Evolutionary conservation across 1,140 invertebrate species (phyloP), one percentile per base, ranked within the genome.

Genomic region (Caenorhabditis latens): DNA sequence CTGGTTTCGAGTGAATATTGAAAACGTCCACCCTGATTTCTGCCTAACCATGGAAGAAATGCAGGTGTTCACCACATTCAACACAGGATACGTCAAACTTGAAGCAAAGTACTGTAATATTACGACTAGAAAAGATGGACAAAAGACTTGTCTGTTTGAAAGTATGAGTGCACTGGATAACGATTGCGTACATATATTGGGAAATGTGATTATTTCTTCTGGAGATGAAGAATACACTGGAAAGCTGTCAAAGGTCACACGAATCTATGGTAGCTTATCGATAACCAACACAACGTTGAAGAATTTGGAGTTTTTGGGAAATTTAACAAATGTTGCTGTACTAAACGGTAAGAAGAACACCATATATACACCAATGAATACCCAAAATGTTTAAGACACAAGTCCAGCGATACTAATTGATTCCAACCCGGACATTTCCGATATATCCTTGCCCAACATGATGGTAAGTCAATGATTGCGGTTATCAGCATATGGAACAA

Each of bases 21-120:
- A 43, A 19, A 46, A 71, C 42, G 7, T 16, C 8, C 65, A 79
- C 42, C 43, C 71, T 2, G 71, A 79, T 8, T 79, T 79, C n/a
- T 79, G 71, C 50, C 21, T 79, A n/a, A 50, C 71, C 24, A 79
- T 50, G 46, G 71, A 48, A n/a, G 71, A 79, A 24, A 50, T 50
- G 46, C 19, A 50, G 11, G 1, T 9, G 8, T 79, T 79, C 16
- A 50, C 46, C 2, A 53, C 11, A 19, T 14, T 9, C 13, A 48
- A 79, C n/a, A 42, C 14, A 6, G 24, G 24, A 13, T 50, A 53
- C n/a, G 24, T 6, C 4, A 24, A 9, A 50, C 7, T 50, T 79
- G 46, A 79, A 79, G 71, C 71, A 32, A 53, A 24, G 14, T 79
- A 24, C 40, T 79, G 71, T 24, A 21, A 79, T 6, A 79, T 24